These are phyloP conservation scores for Chiloscyllium punctatum DNA, from an alignment of 2,797 vertebrate genomes.

Conservation along the genomic window DNA sequence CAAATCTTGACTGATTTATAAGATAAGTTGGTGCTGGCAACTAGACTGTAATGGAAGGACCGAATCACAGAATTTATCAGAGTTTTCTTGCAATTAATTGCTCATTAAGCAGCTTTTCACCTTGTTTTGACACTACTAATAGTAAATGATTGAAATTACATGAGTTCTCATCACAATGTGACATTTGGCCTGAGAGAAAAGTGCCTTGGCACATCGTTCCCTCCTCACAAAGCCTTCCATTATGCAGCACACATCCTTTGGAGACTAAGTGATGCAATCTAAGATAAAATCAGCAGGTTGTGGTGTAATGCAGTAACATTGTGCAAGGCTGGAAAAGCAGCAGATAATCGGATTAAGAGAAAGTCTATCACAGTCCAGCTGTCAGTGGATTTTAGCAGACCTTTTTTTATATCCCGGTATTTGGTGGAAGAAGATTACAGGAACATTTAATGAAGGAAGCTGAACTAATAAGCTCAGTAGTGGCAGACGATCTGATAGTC, in stretches of 20 bases:
- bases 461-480: constrained; percentile 51
- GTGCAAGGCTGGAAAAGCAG: constrained; percentile 47
- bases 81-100: not conserved
- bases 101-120: not conserved
- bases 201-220: constrained; percentile 40
- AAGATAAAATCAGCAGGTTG: constrained; percentile 56
- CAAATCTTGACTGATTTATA: not conserved
- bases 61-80: not conserved
- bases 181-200: not conserved
- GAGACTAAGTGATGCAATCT: constrained; percentile 50
- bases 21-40: not conserved
- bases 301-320: constrained; percentile 50
- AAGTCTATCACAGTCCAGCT: constrained; percentile 56
- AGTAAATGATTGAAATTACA: constrained; percentile 24
- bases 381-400: constrained; percentile 52
- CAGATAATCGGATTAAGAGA: constrained; percentile 57
- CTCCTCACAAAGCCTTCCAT: constrained; percentile 47
- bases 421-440: constrained; percentile 48
- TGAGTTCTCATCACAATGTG: not conserved
- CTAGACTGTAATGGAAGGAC: not conserved
- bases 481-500: constrained; percentile 27
- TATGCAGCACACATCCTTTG: constrained; percentile 49
- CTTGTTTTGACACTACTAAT: not conserved
- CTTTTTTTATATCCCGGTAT: constrained; percentile 49
- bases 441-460: constrained; percentile 55